Percentiles rank a stretch among this genome's conserved stretches.
Evolutionary conservation across 2,113 vertebrate species (phyloP).

Genomic region (Mustelus asterias): DNA sequence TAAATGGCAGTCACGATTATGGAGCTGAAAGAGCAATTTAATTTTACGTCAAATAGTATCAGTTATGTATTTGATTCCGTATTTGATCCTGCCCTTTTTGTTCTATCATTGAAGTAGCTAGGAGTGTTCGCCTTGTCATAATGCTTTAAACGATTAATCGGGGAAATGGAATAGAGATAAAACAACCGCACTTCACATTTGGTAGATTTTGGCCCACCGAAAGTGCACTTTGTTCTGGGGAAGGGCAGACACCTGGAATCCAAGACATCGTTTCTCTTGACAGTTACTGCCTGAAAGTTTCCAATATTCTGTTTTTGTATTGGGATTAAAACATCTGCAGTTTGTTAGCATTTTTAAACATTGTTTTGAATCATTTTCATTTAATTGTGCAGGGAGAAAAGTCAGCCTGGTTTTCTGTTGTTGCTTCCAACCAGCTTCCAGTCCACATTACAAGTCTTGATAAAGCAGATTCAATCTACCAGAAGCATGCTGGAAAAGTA

Average conservation of each 20-base stretch:
- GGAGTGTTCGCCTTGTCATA: no score
- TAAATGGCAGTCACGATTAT: neutral
- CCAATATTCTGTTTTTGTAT: neutral
- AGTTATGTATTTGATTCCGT: no score
- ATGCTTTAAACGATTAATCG: neutral
- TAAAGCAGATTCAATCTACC: constrained; percentile 64
- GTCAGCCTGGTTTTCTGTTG: constrained; percentile 79
- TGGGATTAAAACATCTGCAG: neutral
- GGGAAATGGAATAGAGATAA: neutral
- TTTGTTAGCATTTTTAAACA: neutral
- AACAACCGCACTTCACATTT: neutral
- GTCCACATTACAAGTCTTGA: constrained; percentile 66
- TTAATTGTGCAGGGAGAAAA: constrained; percentile 61
- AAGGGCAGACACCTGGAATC: neutral
- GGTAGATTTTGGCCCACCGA: no score
- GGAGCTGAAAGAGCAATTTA: no score
- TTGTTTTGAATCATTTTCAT: constrained; percentile 24
- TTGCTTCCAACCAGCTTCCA: constrained; percentile 70
- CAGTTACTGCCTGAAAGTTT: neutral
- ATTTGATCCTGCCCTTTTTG: no score
- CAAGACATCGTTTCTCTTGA: neutral
- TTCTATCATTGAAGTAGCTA: no score
- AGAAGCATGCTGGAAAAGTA: constrained; percentile 62
- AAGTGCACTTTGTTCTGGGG: neutral
- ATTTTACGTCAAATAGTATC: no score